Percentiles rank a stretch among this genome's conserved stretches.
Conservation (phyloP, 35 echinoderm and acorn worm genomes). For the Stichopus chloronotus region DNA sequence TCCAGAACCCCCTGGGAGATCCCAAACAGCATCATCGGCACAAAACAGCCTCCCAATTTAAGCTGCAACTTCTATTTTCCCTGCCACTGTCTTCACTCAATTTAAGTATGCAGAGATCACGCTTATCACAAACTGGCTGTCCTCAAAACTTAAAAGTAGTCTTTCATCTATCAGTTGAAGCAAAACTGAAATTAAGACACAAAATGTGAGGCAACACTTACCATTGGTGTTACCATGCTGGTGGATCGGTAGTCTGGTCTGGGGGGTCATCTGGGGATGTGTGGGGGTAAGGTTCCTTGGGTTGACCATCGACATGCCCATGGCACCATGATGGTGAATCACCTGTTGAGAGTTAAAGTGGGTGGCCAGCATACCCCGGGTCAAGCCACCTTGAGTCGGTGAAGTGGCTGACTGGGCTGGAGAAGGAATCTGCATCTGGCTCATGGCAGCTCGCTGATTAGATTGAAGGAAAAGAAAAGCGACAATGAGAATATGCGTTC, state of each 20-base stretch:
- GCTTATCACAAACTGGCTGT: no score
- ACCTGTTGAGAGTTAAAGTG: constrained; percentile 52
- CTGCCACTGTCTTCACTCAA: no score
- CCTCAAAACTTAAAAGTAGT: no score
- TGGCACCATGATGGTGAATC: constrained; percentile 20
- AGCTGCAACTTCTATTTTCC: no score
- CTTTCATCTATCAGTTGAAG: no score
- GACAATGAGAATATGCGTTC: background rate
- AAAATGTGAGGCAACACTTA: background rate
- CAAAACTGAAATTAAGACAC: no score
- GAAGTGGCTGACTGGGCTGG: constrained; percentile 10
- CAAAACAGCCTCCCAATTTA: no score
- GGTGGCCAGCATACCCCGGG: constrained; percentile 51
- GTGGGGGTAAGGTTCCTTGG: constrained; percentile 36
- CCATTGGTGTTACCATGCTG: constrained; percentile 19
- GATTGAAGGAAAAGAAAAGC: background rate
- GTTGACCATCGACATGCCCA: constrained; percentile 42
- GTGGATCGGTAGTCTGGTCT: background rate
- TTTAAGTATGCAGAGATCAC: no score
- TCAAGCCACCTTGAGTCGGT: constrained; percentile 20
- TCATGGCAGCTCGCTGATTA: constrained; percentile 43
- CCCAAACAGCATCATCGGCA: no score
- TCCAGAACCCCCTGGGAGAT: no score
- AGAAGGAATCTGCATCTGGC: constrained; percentile 30
- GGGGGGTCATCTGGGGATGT: constrained; percentile 36